Evolutionary conservation across 2,888 invertebrate genomes (phyloP), one percentile per base, ranked within the genome.

Genomic region (Calephelis perditalis): DNA sequence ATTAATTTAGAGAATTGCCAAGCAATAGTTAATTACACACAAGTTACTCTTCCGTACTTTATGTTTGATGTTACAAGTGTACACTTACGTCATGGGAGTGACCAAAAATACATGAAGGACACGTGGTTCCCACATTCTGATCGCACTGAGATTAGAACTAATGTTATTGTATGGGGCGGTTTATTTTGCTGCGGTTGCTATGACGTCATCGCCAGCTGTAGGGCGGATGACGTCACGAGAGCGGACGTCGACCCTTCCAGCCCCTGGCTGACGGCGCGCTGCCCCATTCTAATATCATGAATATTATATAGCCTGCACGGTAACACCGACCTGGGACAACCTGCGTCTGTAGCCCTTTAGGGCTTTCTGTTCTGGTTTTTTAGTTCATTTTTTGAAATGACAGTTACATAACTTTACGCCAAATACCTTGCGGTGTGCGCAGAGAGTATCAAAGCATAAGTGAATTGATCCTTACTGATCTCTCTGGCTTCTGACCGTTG

Each of bases 171-270:
- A 71, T 80, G 84, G 77, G 78, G 79, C 76, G 72, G 69, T 72
- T 70, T 78, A 81, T 76, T 77, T 75, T 81, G 79, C 78, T 75
- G 73, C 75, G 76, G 77, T 76, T 76, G 76, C 62, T 71, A 74
- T 89, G 89, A 88, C 86, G 89, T 90, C 88, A 75, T 69, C 74
- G 79, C 81, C 88, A 88, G 89, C 89, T 89, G 89, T 87, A 86
- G 85, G 85, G 85, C 83, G 87, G 78, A 72, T 88, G 87, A 88
- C 88, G 87, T 89, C 87, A 88, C 76, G 80, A 76, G 76, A 77
- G 69, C 77, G 78, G 71, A 78, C 87, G 77, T 81, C 77, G 85
- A 86, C 84, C 87, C 79, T 71, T 75, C 67, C 81, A 78, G 78
- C 84, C 80, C 84, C 81, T 77, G 74, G 75, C 72, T 76, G 73